Evolutionary conservation across 2,888 invertebrate genomes (phyloP), one percentile per base, ranked within the genome.

Genomic region (Netelia melanura): DNA sequence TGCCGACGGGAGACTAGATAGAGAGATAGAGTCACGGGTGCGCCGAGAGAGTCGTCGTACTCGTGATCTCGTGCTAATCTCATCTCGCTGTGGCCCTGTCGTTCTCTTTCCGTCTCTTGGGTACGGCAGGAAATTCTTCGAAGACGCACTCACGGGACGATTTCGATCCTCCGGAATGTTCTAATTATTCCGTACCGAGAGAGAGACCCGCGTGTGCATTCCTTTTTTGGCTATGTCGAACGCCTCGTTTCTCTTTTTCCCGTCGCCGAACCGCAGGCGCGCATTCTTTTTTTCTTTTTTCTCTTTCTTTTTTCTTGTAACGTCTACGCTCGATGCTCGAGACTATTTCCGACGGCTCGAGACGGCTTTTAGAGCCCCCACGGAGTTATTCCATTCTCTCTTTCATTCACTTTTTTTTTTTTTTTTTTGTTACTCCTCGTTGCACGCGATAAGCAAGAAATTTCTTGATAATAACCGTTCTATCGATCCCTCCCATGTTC

Each of bases 401-500:
- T 10, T 54, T 76, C 54, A 48, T 30, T 65, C 52, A 8, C 1
- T 80, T 21, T 21, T 21, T 21, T n/a, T n/a, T n/a, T n/a, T n/a
- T 80, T 21, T 21, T 21, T 58, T 43, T 48, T 43, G 8, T n/a
- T 25, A 23, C 23, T n/a, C 30, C 43, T 44, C 25, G 43, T 43
- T 43, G 21, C n/a, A n/a, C 17, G 21, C 71, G 78, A 61, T 58
- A 62, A 76, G 48, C 54, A 9, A 38, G 58, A 78, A 54, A 71
- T 79, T 79, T 81, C 65, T 78, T 54, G 30, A 75, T 82, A 68
- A 58, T 38, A 80, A 75, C 61, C 61, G 76, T 81, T 75, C 74
- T 84, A 86, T 85, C 86, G 86, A 86, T 85, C 86, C 81, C 58
- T 67, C 58, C 21, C 17, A n/a, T 21, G 65, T 56, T 65, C 85